These are phyloP conservation scores for Tipula lateralis DNA, from an alignment of 2,888 invertebrate genomes.

Conservation along the genomic window DNA sequence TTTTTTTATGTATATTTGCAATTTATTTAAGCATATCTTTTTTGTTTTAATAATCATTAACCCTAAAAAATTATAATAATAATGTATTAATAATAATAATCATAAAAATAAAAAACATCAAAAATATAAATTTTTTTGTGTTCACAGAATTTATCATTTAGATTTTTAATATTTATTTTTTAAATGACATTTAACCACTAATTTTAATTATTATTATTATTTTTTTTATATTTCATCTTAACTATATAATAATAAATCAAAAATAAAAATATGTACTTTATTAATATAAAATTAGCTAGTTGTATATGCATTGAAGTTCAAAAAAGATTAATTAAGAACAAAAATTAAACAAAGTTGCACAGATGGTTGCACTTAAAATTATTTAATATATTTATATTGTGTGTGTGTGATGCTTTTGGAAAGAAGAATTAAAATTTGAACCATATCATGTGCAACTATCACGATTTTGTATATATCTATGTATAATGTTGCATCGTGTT, in stretches of 20 bases:
- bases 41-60: background rate
- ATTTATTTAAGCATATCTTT: slow-evolving; percentile 14
- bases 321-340: background rate
- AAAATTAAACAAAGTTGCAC: background rate
- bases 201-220: background rate
- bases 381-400: too few relatives aligned
- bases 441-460: background rate
- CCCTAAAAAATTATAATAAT: background rate
- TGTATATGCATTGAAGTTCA: background rate
- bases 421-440: background rate
- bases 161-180: background rate
- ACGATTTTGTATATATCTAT: background rate
- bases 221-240: background rate
- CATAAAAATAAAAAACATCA: slow-evolving; percentile 20
- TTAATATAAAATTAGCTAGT: background rate
- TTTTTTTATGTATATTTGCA: background rate
- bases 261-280: background rate
- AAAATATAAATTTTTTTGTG: slow-evolving; percentile 19
- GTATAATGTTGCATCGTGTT: background rate
- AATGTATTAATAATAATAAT: background rate
- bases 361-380: background rate
- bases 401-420: background rate
- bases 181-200: background rate
- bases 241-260: background rate
- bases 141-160: background rate